Conservation (phyloP, 2,113 vertebrate genomes). For the Barnardius zonarius region DNA sequence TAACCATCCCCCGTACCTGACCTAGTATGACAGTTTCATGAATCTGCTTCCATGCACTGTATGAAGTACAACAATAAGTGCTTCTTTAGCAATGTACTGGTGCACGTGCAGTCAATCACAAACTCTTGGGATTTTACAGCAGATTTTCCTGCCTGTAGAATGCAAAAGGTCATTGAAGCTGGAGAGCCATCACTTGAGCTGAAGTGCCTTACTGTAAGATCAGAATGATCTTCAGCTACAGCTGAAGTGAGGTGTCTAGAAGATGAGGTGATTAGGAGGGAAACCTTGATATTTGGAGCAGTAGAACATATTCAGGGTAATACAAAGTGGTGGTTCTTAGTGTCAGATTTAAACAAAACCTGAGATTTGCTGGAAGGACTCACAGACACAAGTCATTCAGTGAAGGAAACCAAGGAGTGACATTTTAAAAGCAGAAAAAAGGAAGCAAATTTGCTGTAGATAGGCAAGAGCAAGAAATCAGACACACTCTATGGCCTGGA, state of each 20-base stretch:
- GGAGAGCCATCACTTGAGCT: background rate
- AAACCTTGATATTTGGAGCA: background rate
- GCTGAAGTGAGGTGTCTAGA: background rate
- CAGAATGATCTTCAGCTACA: background rate
- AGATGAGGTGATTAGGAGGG: background rate
- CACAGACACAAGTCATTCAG: background rate
- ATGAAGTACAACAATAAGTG: background rate
- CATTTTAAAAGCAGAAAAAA: background rate
- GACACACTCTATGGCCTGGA: background rate
- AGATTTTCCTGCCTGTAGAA: background rate
- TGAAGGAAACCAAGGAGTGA: background rate
- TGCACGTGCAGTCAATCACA: background rate
- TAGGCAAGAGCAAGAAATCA: background rate
- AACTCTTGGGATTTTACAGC: background rate
- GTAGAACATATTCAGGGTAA: background rate
- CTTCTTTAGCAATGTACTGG: background rate
- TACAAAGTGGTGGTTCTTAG: background rate
- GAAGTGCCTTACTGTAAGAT: background rate
- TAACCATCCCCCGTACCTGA: background rate
- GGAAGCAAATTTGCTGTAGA: background rate
- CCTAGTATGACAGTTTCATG: accelerated
- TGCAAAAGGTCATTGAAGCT: background rate
- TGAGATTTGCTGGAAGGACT: background rate
- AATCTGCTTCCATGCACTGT: background rate
- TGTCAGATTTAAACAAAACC: background rate